These are phyloP conservation scores for Stenolophus ochropezus DNA, from an alignment of 2,888 invertebrate species.

Conservation along the genomic window DNA sequence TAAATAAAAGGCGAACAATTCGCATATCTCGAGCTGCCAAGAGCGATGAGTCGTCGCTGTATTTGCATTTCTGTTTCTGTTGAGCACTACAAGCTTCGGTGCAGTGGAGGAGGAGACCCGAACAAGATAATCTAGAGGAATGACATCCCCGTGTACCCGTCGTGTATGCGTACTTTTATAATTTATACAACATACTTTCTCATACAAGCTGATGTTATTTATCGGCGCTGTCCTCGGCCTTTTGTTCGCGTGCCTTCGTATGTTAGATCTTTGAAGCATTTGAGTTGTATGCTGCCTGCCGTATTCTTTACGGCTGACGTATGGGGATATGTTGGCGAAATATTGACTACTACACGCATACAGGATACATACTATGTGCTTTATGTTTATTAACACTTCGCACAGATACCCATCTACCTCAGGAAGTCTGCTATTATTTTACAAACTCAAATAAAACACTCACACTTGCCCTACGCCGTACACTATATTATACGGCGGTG, in stretches of 20 bases:
- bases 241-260: conserved; percentile 54
- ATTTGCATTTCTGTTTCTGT: conserved; percentile 34
- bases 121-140: conserved; percentile 57
- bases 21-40: conserved; percentile 15
- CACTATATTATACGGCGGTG: too few relatives aligned
- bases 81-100: conserved; percentile 7
- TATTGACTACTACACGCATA: conserved; percentile 33
- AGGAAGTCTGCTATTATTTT: background rate
- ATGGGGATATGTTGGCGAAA: conserved; percentile 23
- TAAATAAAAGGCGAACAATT: conserved; percentile 7
- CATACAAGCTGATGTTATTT: conserved; percentile 57
- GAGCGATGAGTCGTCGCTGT: background rate
- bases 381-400: conserved; percentile 12
- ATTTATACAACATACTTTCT: conserved; percentile 59
- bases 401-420: background rate
- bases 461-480: too few relatives aligned
- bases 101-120: background rate
- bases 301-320: conserved; percentile 29
- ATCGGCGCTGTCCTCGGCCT: conserved; percentile 51
- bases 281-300: conserved; percentile 31
- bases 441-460: background rate
- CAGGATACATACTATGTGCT: background rate
- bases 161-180: conserved; percentile 58
- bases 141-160: conserved; percentile 52
- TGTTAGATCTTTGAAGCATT: conserved; percentile 52